phyloP scores from a whole-genome alignment of 2,888 invertebrate genomes.

The Macaria notata region DNA sequence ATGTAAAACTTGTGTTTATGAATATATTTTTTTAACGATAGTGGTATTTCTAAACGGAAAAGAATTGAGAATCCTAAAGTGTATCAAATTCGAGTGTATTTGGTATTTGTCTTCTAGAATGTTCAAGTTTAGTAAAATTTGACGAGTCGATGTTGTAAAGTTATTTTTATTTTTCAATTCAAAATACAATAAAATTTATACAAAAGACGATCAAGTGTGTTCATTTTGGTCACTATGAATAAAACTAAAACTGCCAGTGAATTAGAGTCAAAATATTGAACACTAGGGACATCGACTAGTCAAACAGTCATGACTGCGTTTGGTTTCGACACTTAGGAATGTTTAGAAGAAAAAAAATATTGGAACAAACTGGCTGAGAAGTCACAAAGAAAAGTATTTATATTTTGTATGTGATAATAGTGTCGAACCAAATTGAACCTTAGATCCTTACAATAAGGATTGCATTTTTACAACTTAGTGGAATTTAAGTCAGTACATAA shows the following conservation, averaged over 20 bases:
- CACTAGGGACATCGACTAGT: conserved; percentile 1
- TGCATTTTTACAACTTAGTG: conserved; percentile 31
- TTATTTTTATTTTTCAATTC: not conserved
- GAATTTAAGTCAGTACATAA: conserved; percentile 12
- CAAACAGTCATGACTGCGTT: conserved; percentile 4
- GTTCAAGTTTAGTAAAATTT: not conserved
- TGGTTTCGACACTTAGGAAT: conserved; percentile 19
- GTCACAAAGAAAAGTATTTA: conserved; percentile 16
- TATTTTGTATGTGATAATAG: conserved; percentile 14
- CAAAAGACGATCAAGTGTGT: not conserved
- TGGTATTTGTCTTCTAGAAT: not conserved
- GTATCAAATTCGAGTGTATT: no score
- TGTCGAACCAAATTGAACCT: conserved; percentile 33
- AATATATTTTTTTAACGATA: no score
- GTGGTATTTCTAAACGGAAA: no score
- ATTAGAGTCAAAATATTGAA: not conserved
- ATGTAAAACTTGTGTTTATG: no score
- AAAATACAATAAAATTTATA: not conserved
- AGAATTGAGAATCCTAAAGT: no score
- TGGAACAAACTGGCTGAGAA: conserved; percentile 3
- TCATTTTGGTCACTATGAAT: not conserved
- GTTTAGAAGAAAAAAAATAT: not conserved
- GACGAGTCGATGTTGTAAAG: conserved; percentile 4
- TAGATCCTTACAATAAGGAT: conserved; percentile 32
- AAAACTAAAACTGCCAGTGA: not conserved